Evolutionary conservation across 2,888 invertebrate species (phyloP).

Genomic region (Hypena proboscidalis): DNA sequence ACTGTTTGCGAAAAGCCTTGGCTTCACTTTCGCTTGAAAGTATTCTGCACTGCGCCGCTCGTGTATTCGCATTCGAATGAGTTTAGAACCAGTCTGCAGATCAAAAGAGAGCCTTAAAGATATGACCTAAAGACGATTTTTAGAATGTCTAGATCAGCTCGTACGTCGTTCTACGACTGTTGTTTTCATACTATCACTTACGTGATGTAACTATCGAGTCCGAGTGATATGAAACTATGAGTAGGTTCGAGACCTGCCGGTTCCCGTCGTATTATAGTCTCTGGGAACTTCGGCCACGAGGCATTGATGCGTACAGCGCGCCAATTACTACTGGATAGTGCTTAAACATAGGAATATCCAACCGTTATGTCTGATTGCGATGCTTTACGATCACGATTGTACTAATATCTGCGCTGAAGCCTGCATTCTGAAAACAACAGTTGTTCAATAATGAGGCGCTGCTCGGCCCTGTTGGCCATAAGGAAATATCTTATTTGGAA

Average conservation of each 20-base stretch:
- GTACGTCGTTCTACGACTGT: conserved; percentile 50
- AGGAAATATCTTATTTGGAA: conserved; percentile 33
- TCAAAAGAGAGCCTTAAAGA: conserved; percentile 54
- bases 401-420: conserved; percentile 18
- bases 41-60: conserved; percentile 53
- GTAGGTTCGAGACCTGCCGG: conserved; percentile 52
- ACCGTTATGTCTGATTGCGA: conserved; percentile 50
- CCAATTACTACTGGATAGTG: conserved; percentile 50
- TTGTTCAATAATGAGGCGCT: conserved; percentile 10
- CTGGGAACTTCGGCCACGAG: conserved; percentile 56
- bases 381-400: conserved; percentile 36
- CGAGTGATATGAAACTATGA: conserved; percentile 65
- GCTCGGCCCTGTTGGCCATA: conserved; percentile 18
- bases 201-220: conserved; percentile 78
- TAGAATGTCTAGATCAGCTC: conserved; percentile 30
- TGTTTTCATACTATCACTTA: conserved; percentile 67
- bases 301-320: conserved; percentile 41
- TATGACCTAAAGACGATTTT: conserved; percentile 41
- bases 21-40: conserved; percentile 71
- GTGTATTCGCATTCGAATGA: conserved; percentile 55
- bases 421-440: conserved; percentile 13
- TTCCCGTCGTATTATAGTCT: conserved; percentile 57
- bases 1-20: conserved; percentile 61
- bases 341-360: conserved; percentile 48
- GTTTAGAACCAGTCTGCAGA: conserved; percentile 41